Percentiles rank a stretch among this genome's conserved stretches.
Conservation (phyloP, 2,113 vertebrate genomes). For the Sceloporus tristichus region DNA sequence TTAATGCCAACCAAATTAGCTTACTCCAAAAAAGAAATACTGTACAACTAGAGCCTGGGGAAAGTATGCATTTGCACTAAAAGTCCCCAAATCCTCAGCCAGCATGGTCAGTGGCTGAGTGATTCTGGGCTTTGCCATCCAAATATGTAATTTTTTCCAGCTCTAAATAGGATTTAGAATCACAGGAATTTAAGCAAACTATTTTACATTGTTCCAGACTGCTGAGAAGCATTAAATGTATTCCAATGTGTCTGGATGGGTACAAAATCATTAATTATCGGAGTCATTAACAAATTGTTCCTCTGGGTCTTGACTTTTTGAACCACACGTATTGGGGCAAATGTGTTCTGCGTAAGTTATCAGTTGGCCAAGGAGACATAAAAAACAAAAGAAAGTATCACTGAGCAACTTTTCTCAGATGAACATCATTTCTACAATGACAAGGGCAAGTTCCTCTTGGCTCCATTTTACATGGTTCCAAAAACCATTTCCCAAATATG, state of each 20-base stretch:
- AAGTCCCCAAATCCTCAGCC: too few relatives aligned
- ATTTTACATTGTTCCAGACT: slow-evolving; percentile 15
- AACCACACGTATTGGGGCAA: background rate
- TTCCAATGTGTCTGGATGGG: slow-evolving; percentile 11
- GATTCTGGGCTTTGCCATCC: too few relatives aligned
- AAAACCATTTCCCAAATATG: slow-evolving; percentile 3
- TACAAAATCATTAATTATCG: slow-evolving; percentile 32
- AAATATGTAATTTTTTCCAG: too few relatives aligned
- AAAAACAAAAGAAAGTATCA: background rate
- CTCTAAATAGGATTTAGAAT: background rate
- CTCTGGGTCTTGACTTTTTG: slow-evolving; percentile 32
- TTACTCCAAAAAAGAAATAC: too few relatives aligned
- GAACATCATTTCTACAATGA: background rate
- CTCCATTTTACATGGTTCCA: background rate
- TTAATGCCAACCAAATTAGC: too few relatives aligned
- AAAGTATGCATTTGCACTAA: too few relatives aligned
- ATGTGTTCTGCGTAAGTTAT: slow-evolving; percentile 27
- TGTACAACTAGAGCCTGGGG: too few relatives aligned
- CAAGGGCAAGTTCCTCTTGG: background rate
- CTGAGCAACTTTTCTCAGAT: background rate
- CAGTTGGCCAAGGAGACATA: background rate
- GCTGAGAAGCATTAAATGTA: slow-evolving; percentile 21
- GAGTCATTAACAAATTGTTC: slow-evolving; percentile 8
- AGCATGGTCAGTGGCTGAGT: too few relatives aligned
- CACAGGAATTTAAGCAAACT: background rate